These are phyloP conservation scores for Darevskia mixta DNA, from an alignment of 2,797 vertebrate species.

Conservation along the genomic window DNA sequence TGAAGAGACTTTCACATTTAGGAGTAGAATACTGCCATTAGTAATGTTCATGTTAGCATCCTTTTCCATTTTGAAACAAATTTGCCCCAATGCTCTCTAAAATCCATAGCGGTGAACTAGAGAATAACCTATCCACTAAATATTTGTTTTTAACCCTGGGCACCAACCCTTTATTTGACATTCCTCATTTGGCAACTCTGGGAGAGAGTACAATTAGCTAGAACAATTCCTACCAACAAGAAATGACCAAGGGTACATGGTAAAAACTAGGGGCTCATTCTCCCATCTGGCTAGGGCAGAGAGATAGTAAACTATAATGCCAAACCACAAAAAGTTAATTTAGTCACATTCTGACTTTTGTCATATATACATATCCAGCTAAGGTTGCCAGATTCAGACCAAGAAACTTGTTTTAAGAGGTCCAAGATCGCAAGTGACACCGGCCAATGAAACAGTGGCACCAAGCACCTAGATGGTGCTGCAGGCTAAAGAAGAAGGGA, in stretches of 20 bases:
- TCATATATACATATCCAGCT: background rate
- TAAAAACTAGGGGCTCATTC: background rate
- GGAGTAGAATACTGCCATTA: background rate
- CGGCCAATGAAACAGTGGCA: background rate
- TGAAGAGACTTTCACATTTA: background rate
- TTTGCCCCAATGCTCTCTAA: background rate
- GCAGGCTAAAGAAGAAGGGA: background rate
- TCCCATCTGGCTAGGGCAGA: no score
- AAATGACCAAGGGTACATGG: background rate
- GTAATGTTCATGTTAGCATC: background rate
- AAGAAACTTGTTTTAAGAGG: no score
- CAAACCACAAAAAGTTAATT: background rate
- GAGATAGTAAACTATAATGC: background rate
- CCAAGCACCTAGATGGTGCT: background rate
- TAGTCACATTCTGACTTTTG: background rate
- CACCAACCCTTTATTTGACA: background rate
- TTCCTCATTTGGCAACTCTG: background rate
- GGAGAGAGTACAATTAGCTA: background rate
- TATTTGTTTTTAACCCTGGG: background rate
- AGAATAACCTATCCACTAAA: background rate
- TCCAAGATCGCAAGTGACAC: no score
- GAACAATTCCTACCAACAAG: background rate
- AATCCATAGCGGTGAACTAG: background rate
- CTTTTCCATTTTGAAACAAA: background rate
- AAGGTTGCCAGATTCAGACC: background rate